Conservation (phyloP, 1,140 invertebrate species). For the Helicorthomorpha holstii region DNA sequence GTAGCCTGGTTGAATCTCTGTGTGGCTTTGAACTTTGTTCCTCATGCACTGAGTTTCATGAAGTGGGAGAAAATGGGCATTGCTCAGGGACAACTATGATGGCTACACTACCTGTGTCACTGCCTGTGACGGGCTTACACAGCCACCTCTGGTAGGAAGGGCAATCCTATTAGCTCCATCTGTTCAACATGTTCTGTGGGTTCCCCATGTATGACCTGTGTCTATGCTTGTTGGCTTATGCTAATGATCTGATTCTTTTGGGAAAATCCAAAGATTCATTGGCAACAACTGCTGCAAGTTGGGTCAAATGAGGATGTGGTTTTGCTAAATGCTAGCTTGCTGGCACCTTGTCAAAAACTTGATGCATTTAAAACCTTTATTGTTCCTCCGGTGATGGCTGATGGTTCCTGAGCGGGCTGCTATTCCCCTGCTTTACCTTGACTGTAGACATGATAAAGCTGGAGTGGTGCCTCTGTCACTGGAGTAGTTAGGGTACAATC, state of each 20-base stretch:
- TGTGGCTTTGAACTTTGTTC: conserved; percentile 23
- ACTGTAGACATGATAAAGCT: no score
- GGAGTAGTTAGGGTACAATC: no score
- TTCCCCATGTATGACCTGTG: background rate
- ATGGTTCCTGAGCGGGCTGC: no score
- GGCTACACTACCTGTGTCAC: background rate
- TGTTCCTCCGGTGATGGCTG: no score
- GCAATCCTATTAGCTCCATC: conserved; percentile 18
- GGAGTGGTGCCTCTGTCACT: no score
- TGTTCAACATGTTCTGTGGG: conserved; percentile 18
- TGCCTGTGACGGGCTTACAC: background rate
- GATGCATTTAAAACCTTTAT: conserved; percentile 8
- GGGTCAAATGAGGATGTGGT: background rate
- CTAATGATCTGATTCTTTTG: conserved; percentile 10
- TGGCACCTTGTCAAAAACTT: conserved; percentile 5
- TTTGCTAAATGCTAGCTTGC: background rate
- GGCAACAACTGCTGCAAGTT: conserved; percentile 8
- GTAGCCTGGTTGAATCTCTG: conserved; percentile 15
- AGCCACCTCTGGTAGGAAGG: conserved; percentile 11
- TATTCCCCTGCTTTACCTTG: no score
- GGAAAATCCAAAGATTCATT: background rate
- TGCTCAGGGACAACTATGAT: conserved; percentile 5
- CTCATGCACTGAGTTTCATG: conserved; percentile 12
- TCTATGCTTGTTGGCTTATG: conserved; percentile 8
- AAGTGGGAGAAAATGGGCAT: conserved; percentile 8